Evolutionary conservation across 1,140 invertebrate species (phyloP).

Genomic region (Agraylea sexmaculata): DNA sequence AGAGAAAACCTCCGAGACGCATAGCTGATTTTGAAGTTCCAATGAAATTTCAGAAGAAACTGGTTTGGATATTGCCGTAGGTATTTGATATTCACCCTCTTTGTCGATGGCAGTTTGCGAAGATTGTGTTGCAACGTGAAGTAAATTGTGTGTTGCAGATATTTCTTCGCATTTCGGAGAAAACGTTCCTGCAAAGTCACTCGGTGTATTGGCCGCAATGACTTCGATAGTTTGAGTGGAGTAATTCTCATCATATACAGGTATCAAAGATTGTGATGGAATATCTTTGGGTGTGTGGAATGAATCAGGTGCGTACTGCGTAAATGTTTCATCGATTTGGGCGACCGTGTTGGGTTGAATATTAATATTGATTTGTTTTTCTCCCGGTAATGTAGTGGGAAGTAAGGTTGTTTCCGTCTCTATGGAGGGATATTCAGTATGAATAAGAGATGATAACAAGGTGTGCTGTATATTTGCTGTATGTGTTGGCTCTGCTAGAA

Average conservation of each 20-base stretch:
- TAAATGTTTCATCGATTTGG: conserved; percentile 12
- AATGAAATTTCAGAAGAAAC: conserved; percentile 12
- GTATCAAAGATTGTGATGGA: conserved; percentile 10
- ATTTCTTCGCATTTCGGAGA: not conserved
- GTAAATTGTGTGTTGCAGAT: not conserved
- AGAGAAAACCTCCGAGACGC: conserved; percentile 17
- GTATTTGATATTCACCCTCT: conserved; percentile 13
- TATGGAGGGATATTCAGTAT: conserved; percentile 19
- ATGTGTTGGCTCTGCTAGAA: conserved; percentile 17
- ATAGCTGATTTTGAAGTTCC: conserved; percentile 16
- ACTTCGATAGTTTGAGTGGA: not conserved
- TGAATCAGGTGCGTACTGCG: conserved; percentile 12
- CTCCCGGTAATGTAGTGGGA: conserved; percentile 21
- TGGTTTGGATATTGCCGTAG: not conserved
- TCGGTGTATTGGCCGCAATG: not conserved
- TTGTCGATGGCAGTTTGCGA: conserved; percentile 14
- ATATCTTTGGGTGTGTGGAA: conserved; percentile 8
- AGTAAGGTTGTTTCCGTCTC: conserved; percentile 6
- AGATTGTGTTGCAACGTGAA: conserved; percentile 11
- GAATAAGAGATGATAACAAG: conserved; percentile 23
- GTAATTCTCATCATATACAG: too few relatives aligned
- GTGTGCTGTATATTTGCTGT: conserved; percentile 22
- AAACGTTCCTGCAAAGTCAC: not conserved
- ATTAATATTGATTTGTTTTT: conserved; percentile 24
- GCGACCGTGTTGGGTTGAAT: conserved; percentile 23